Conservation (phyloP, 2,113 vertebrate species). For the Leiothrix lutea region DNA sequence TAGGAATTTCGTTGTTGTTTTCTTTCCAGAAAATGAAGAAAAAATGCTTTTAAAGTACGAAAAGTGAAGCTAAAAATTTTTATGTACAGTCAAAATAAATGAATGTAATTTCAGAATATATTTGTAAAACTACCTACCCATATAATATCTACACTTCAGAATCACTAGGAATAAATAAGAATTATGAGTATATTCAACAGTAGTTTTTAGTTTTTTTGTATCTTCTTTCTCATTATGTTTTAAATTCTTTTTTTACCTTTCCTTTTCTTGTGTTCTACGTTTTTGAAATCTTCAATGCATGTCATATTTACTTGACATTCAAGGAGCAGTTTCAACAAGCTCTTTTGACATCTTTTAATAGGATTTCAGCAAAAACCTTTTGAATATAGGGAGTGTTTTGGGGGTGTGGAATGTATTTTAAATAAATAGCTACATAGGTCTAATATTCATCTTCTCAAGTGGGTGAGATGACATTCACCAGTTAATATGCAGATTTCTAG, state of each 20-base stretch:
- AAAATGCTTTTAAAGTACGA: not conserved
- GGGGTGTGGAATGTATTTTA: not conserved
- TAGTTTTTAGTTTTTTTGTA: not conserved
- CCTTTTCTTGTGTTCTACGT: not conserved
- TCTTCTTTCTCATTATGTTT: not conserved
- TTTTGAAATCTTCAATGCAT: not conserved
- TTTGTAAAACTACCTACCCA: not conserved
- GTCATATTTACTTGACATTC: not conserved
- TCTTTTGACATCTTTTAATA: not conserved
- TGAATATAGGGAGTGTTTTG: not conserved
- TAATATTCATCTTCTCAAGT: not conserved
- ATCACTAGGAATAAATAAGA: not conserved
- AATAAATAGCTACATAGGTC: not conserved
- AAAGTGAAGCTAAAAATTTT: not conserved
- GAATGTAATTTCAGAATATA: not conserved
- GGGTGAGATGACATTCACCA: not conserved
- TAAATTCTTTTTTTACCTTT: not conserved
- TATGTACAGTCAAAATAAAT: not conserved
- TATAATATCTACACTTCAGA: not conserved
- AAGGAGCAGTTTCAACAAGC: not conserved
- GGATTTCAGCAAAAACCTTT: not conserved
- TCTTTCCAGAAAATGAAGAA: not conserved
- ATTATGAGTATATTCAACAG: not conserved
- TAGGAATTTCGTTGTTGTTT: not conserved
- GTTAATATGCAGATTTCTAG: not conserved